phyloP scores from a whole-genome alignment of 1,140 invertebrate species.

The Bombus soroeensis region DNA sequence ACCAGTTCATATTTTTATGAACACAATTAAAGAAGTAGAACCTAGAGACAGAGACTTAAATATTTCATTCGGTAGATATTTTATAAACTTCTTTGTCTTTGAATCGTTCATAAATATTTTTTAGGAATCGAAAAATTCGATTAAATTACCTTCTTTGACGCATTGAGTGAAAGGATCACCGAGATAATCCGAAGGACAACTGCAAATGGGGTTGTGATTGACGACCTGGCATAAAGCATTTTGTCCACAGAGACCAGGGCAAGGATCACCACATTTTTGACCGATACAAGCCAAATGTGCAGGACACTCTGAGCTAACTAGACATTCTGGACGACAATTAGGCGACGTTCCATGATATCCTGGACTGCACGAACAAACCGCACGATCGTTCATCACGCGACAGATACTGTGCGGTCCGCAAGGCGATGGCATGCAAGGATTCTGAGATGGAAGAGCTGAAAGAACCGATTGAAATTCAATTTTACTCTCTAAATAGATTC shows the following conservation, averaged over 20 bases:
- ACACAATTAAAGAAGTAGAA: background rate
- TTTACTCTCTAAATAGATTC: too few species aligned
- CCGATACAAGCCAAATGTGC: constrained; percentile 89
- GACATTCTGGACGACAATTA: constrained; percentile 90
- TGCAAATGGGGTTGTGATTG: constrained; percentile 93
- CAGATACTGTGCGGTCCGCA: constrained; percentile 93
- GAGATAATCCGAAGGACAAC: constrained; percentile 88
- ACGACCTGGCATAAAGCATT: constrained; percentile 91
- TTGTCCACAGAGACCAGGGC: constrained; percentile 89
- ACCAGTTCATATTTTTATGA: background rate
- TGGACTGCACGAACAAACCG: constrained; percentile 90
- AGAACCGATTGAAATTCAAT: background rate
- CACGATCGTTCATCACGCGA: constrained; percentile 86
- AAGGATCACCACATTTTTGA: constrained; percentile 92
- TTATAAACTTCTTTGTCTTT: background rate
- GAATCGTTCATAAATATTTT: background rate
- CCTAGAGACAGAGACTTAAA: too few species aligned
- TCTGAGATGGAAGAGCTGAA: constrained; percentile 80
- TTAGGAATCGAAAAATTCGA: too few species aligned
- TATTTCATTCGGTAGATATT: background rate
- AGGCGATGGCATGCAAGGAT: constrained; percentile 91
- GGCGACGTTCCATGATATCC: constrained; percentile 91
- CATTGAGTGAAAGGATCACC: constrained; percentile 94
- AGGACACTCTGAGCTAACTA: constrained; percentile 90
- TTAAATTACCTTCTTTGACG: constrained; percentile 85